These are phyloP conservation scores for Tichodroma muraria DNA, from an alignment of 2,113 vertebrate species.

Conservation along the genomic window DNA sequence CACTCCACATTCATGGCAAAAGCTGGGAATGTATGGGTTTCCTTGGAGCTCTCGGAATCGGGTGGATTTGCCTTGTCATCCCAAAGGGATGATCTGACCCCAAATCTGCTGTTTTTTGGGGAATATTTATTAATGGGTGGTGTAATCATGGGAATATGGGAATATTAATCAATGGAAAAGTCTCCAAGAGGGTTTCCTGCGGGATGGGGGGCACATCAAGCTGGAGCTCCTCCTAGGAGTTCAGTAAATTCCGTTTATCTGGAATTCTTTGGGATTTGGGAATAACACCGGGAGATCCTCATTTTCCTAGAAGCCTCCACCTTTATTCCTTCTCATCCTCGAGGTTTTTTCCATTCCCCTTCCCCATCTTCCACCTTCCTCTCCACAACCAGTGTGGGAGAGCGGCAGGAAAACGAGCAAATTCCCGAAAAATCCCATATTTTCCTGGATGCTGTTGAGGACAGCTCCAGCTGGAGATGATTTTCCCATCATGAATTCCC, in stretches of 20 bases:
- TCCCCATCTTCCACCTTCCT: neutral
- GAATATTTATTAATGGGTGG: neutral
- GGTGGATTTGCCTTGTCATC: neutral
- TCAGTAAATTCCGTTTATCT: accelerated
- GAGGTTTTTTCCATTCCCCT: neutral
- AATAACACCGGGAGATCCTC: accelerated
- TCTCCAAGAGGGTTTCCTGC: neutral
- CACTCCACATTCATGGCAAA: neutral
- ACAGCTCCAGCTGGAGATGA: neutral
- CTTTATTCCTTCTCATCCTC: neutral
- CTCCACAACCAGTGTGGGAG: accelerated
- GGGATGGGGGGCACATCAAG: accelerated
- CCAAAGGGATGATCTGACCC: neutral
- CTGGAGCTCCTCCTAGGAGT: neutral
- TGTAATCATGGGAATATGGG: accelerated
- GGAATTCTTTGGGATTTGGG: neutral
- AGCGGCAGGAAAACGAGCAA: neutral
- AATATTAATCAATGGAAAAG: neutral
- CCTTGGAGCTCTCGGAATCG: neutral
- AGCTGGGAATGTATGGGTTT: neutral
- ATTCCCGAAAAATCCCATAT: neutral
- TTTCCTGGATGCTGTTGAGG: too few species aligned
- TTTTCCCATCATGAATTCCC: neutral
- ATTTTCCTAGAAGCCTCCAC: neutral
- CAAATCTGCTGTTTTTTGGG: accelerated